Evolutionary conservation across 1,140 invertebrate species (phyloP), one percentile per base, ranked within the genome.

Genomic region (Zaprionus davidi): DNA sequence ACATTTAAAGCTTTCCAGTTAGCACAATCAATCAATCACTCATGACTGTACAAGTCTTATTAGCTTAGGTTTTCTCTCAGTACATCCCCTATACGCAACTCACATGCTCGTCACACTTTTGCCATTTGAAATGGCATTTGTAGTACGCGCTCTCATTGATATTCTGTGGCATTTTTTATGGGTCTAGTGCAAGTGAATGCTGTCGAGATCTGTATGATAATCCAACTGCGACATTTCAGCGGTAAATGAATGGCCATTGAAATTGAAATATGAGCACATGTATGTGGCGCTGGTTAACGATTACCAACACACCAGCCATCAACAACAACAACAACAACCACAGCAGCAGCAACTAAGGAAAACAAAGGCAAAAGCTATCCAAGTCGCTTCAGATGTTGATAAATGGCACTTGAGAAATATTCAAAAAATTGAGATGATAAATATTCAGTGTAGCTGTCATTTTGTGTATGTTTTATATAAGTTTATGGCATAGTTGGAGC

Each of bases 131-230:
- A 80, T 88, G 77, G 57, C 83, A 82, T 53, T 76, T 79, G 71
- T 73, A 55, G 65, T 58, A 65, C 46, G 65, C 68, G 74, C 72
- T 78, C 83, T 82, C 80, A 87, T 87, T 87, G 83, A 80, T 87
- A 87, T 87, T 87, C 83, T 87, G 57, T 82, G 67, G 59, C 72
- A 73, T 82, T 78, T 77, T 69, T 68, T 74, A 69, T 74, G 71
- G 71, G 71, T 74, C 71, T 59, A 69, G 55, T 82, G 76, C 73
- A 76, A 76, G 78, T 78, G 77, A 71, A 82, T 79, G 76, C 64
- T 72, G 22, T 68, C 15, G 65, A 70, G 58, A 76, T 79, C 72
- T 51, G 74, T 78, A 78, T 60, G 49, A 82, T 82, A 82, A 82
- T 79, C 64, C 31, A 57, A 76, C 60, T 58, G 77, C 64, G 74